These are phyloP conservation scores for Heliconius nattereri DNA, from an alignment of 1,140 invertebrate genomes.

Conservation along the genomic window DNA sequence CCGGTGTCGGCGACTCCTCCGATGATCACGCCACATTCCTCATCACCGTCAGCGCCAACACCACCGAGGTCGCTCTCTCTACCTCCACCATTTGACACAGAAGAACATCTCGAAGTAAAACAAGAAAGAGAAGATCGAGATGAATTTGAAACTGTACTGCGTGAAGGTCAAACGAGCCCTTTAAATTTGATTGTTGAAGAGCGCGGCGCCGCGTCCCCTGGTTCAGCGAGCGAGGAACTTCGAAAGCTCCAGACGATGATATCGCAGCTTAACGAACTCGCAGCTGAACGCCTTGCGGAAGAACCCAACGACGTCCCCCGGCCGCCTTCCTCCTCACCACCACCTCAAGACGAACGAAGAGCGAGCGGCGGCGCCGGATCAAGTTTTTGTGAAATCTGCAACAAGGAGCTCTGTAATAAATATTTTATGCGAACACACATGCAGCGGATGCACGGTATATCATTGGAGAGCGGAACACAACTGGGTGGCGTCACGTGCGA, in stretches of 20 bases:
- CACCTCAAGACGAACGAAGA: conserved; percentile 71
- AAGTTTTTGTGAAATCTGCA: conserved; percentile 99
- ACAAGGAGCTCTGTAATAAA: conserved; percentile 99
- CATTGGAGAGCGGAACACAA: conserved; percentile 94
- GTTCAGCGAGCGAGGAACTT: conserved; percentile 88
- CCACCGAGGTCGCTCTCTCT: conserved; percentile 83
- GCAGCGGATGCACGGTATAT: conserved; percentile 99
- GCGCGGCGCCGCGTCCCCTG: conserved; percentile 70
- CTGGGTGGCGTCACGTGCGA: conserved; percentile 97
- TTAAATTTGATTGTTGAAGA: conserved; percentile 80
- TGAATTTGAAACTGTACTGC: conserved; percentile 66
- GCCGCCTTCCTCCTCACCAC: conserved; percentile 66
- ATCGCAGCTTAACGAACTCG: conserved; percentile 90
- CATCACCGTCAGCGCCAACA: conserved; percentile 73
- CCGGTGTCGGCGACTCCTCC: conserved; percentile 82
- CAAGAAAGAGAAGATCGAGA: conserved; percentile 66
- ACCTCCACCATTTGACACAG: conserved; percentile 82
- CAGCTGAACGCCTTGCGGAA: conserved; percentile 82
- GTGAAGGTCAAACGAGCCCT: conserved; percentile 74
- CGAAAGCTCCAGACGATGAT: conserved; percentile 96
- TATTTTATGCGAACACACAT: conserved; percentile 99
- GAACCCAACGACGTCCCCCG: conserved; percentile 67
- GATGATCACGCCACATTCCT: conserved; percentile 65
- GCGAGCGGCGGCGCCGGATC: conserved; percentile 81
- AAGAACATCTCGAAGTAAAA: conserved; percentile 75